phyloP scores from a whole-genome alignment of 2,888 invertebrate species.

The Lasiommata megera region DNA sequence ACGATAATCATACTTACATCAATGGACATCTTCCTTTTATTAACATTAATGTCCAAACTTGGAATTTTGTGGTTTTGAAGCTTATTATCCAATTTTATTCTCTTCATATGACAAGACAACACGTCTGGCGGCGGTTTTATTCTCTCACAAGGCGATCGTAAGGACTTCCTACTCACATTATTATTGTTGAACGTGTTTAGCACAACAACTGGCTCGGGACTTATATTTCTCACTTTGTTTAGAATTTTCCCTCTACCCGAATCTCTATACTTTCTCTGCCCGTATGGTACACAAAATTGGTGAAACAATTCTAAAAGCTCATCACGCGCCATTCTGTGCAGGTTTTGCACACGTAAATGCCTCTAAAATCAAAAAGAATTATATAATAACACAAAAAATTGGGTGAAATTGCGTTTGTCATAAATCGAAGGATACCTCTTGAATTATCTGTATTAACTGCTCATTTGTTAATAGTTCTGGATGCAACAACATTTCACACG shows the following conservation, averaged over 20 bases:
- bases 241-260: constrained; percentile 63
- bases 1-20: constrained; percentile 51
- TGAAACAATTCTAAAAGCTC: constrained; percentile 68
- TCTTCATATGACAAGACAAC: constrained; percentile 62
- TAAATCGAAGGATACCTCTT: constrained; percentile 51
- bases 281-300: constrained; percentile 69
- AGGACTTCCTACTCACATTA: constrained; percentile 37
- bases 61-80: not conserved
- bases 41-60: constrained; percentile 37
- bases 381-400: constrained; percentile 12
- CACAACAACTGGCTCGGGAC: constrained; percentile 46
- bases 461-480: constrained; percentile 70
- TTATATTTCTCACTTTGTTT: constrained; percentile 55
- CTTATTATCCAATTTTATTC: constrained; percentile 59
- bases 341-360: constrained; percentile 54
- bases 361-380: constrained; percentile 51
- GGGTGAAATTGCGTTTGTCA: not conserved
- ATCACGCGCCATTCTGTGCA: constrained; percentile 54
- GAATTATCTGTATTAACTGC: constrained; percentile 60
- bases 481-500: constrained; percentile 68
- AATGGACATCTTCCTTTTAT: constrained; percentile 60
- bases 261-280: constrained; percentile 69
- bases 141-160: constrained; percentile 44
- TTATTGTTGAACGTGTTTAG: constrained; percentile 35
- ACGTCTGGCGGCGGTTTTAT: constrained; percentile 63